Evolutionary conservation across 1,140 invertebrate species (phyloP).

Genomic region (Danaus plexippus): DNA sequence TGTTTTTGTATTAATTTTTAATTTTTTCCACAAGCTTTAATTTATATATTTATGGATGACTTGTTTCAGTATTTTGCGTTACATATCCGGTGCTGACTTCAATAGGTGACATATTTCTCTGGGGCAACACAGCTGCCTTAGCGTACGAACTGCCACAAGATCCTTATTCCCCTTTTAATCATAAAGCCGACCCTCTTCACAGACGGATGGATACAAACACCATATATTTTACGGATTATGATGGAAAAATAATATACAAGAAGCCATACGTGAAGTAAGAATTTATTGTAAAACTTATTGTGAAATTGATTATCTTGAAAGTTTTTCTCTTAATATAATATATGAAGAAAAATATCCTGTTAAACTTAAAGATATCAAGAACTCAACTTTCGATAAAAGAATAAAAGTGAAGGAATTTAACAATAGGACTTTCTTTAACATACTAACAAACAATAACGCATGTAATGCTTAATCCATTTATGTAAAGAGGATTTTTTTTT

Average conservation of each 20-base stretch:
- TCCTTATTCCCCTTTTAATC: conserved; percentile 64
- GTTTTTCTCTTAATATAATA: no score
- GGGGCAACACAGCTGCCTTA: conserved; percentile 80
- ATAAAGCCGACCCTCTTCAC: conserved; percentile 62
- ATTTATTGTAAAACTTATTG: background rate
- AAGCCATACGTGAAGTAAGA: conserved; percentile 48
- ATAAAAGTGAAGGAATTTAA: no score
- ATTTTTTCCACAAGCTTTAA: background rate
- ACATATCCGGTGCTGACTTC: conserved; percentile 72
- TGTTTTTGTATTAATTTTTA: conserved; percentile 24
- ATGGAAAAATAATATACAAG: conserved; percentile 45
- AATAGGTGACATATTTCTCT: conserved; percentile 75
- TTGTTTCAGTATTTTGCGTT: conserved; percentile 75
- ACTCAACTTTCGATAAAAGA: no score
- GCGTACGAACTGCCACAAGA: conserved; percentile 81
- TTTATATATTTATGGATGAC: background rate
- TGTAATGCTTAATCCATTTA: no score
- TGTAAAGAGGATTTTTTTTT: no score
- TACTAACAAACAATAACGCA: no score
- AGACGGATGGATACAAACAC: conserved; percentile 52
- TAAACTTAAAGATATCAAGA: no score
- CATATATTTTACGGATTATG: conserved; percentile 54
- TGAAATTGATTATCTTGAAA: no score
- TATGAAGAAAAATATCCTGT: no score
- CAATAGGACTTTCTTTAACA: no score